Conservation (phyloP, 1,140 invertebrate genomes). For the Bombus pyrosoma region DNA sequence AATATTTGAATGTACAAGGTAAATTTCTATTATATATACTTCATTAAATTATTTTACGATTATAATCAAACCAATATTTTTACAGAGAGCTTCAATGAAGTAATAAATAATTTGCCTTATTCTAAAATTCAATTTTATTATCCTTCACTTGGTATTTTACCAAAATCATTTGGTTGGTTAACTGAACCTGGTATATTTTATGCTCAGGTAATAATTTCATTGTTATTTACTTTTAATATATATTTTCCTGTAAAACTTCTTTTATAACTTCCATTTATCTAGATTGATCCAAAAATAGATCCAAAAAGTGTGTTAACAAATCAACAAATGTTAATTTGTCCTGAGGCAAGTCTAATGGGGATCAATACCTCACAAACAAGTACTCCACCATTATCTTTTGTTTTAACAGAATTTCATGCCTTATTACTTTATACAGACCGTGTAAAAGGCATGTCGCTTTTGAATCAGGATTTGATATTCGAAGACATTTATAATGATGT, state of each 20-base stretch:
- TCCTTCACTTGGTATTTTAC: conserved; percentile 85
- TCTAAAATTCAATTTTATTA: conserved; percentile 92
- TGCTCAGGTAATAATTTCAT: conserved; percentile 84
- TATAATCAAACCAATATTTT: conserved; percentile 41
- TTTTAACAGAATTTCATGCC: conserved; percentile 95
- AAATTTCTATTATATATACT: conserved; percentile 58
- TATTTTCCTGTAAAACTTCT: background rate
- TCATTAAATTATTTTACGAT: background rate
- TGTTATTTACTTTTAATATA: conserved; percentile 77
- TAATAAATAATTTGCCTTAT: conserved; percentile 89
- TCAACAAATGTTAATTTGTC: conserved; percentile 85
- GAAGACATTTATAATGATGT: conserved; percentile 91
- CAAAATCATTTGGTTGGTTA: conserved; percentile 94
- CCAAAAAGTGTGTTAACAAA: conserved; percentile 85
- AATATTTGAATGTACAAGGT: conserved; percentile 90
- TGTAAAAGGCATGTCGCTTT: conserved; percentile 91
- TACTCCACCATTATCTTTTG: conserved; percentile 88
- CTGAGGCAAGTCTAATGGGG: conserved; percentile 78
- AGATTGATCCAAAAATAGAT: conserved; percentile 84
- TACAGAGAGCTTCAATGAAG: conserved; percentile 87
- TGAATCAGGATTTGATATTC: conserved; percentile 94
- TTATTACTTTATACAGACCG: conserved; percentile 92
- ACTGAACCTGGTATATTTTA: conserved; percentile 89
- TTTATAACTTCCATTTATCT: conserved; percentile 66
- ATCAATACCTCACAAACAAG: conserved; percentile 67